Base-by-base conservation (phyloP, 2,888 invertebrate genomes). In the Apantesis nais region DNA sequence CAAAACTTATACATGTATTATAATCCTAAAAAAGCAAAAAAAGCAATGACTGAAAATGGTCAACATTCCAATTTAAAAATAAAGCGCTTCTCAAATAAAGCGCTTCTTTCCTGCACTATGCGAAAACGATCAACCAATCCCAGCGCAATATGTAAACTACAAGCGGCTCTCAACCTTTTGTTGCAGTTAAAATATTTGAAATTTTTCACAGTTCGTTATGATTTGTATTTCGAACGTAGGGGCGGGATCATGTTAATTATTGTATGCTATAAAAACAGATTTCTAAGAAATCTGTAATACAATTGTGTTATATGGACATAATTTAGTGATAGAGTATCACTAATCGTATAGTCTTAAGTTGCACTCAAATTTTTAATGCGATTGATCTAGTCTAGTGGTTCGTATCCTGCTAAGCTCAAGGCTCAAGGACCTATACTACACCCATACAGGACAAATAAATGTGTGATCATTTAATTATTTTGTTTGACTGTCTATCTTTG, bases 91-190 rank as follows among this genome's bases (percentile, higher is more conserved):
- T 58, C 0, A 55, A 63, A 66, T 71, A 31, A 67, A 74, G 73
- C 74, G 74, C 74, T 70, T 25, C 1, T 5, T 29, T 22, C 58
- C 67, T 48, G 19, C 4, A 60, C 29, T 60, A 63, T 62, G 16
- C 11, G 61, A 39, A 61, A 68, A 22, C 55, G 39, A 37, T 61
- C 31, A 39, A 74, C 74, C 72, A 74, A 74, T 74, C 70, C 44
- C 25, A 64, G 37, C 34, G 31, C 60, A 48, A 60, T 64, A 72
- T 70, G 44, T 39, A 60, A 66, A 72, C n/a, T 68, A 34, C 67
- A 62, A 66, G 67, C 63, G 72, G 60, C 5, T 39, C 67, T 73
- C 72, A 73, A 73, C 29, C 41, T 70, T 73, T 63, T n/a, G 25
- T 44, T 60, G 39, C 68, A 31, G 64, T 64, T 68, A 60, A 16